phyloP scores from a whole-genome alignment of 2,113 vertebrate genomes.

The Sus scrofa region T2T-Sscrofa CM000819.6:125757501-125758000 shows the following conservation, averaged over 20 bases:
- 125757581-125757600: background rate
- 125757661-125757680: background rate
- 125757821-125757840: background rate
- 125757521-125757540: background rate
- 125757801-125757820: background rate
- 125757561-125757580: background rate
- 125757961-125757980: background rate
- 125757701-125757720: background rate
- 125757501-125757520: background rate
- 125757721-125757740: background rate
- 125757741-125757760: background rate
- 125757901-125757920: background rate
- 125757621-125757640: background rate
- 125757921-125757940: background rate
- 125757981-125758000: constrained; percentile 7
- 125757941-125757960: background rate
- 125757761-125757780: background rate
- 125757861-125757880: background rate
- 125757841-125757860: background rate
- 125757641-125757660: background rate
- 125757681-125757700: background rate
- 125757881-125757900: background rate
- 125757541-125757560: background rate
- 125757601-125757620: background rate
- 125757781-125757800: background rate